Conservation (phyloP, 2,113 vertebrate genomes). For the Girardinichthys multiradiatus region DNA sequence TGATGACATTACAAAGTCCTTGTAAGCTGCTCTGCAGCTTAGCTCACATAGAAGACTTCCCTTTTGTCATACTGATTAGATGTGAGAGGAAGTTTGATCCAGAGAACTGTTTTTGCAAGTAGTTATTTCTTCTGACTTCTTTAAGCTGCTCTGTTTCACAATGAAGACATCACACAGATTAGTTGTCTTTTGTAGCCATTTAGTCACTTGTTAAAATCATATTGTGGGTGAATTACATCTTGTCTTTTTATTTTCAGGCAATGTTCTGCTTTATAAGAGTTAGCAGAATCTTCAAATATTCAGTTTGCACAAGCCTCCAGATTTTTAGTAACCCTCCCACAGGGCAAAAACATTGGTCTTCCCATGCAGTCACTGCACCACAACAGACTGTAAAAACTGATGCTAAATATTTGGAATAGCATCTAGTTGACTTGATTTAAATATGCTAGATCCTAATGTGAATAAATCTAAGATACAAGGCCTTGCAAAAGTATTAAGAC, state of each 20-base stretch:
- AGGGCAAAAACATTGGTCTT: background rate
- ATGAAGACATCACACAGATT: background rate
- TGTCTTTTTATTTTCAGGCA: background rate
- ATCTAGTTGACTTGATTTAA: background rate
- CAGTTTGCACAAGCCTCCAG: too few relatives aligned
- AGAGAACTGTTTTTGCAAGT: constrained; percentile 17
- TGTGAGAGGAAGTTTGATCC: constrained; percentile 16
- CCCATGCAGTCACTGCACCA: background rate
- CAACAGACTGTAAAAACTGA: background rate
- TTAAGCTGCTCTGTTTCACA: constrained; percentile 2
- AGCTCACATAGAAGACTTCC: constrained; percentile 10
- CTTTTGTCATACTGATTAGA: constrained; percentile 10
- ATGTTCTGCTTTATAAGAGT: background rate
- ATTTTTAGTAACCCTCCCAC: background rate
- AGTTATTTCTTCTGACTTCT: constrained; percentile 2
- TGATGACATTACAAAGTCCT: constrained; percentile 18
- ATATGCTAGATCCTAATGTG: too few relatives aligned
- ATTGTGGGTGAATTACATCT: background rate
- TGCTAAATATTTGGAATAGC: background rate
- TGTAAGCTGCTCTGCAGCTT: constrained; percentile 8
- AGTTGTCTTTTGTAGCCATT: background rate
- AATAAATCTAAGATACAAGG: background rate
- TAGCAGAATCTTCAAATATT: too few relatives aligned
- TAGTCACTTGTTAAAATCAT: background rate
- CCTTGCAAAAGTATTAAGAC: too few relatives aligned